Base-by-base conservation (phyloP, 2,113 vertebrate species). In the Tympanuchus pallidicinctus region DNA sequence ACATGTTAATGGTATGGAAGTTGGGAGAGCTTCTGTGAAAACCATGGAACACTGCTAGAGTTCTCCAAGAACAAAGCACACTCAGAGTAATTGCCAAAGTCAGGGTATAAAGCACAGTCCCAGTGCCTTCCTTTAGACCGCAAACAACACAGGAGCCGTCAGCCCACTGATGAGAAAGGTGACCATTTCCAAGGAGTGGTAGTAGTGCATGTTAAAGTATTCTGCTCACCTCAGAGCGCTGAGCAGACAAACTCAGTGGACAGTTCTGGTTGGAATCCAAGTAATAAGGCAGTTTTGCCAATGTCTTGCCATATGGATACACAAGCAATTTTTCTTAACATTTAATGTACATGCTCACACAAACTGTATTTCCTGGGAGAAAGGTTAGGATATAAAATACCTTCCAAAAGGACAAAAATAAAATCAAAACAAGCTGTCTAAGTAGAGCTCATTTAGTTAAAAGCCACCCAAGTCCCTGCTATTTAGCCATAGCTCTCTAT, bases 381-480 rank as follows among this genome's bases (percentile, higher is more conserved):
- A 71, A 80, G 20, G 16, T 8, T 11, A 8, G 20, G 48, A 14
- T 40, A 28, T 9, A 77, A 88, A 91, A 61, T 56, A 21, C 30
- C 4, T 1, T 7, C 59, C 24, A 42, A 89, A 73, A 6, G 11
- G 67, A 16, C 27, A 77, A 66, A 60, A 80, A 88, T 52, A 13
- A 1, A 14, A 70, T 19, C 1, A 0, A 70, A 94, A 86, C n/a
- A 70, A 88, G 16, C 27, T 80, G 64, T 8, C 42, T 34, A 15
- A 78, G 32, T 40, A 72, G 43, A 79, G 30, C 17, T 82, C 50
- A 75, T 86, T 86, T 61, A 75, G 34, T 69, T 93, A 77, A 74
- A 82, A 81, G 47, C 42, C 56, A 70, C 30, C 24, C 66, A 94
- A 56, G 48, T 42, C 28, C 64, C 64, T 3, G 0, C 25, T 60